Evolutionary conservation across 2,797 vertebrate species (phyloP), one percentile per base, ranked within the genome.

Genomic region (Oreochromis grahami): DNA sequence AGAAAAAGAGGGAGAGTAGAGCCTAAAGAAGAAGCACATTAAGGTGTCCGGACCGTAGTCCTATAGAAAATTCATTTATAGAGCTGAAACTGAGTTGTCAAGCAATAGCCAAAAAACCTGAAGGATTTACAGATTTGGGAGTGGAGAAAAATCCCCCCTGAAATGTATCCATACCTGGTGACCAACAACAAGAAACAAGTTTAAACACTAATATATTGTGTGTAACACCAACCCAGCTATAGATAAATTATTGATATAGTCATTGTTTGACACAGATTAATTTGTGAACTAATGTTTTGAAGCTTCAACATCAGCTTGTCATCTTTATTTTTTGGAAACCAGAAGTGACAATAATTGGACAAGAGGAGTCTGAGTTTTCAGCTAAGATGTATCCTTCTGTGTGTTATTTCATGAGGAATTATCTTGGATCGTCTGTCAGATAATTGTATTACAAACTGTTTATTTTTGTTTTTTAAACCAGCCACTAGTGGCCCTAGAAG

Each of bases 381-480:
- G 10, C 51, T 52, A 21, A 52, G 38, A 41, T 11, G 48, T 19
- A 50, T 50, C 15, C 15, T 19, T 41, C 38, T 50, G 15, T 50
- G 17, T 19, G 15, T 50, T 19, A 19, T 50, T 50, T 50, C 0
- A 43, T 36, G 58, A 12, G 3, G 0, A 63, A 5, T 36, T 15
- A 8, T 4, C 1, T 68, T 15, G 36, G 3, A 10, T 24, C 0
- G 5, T 24, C 63, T 43, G 1, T 9, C 63, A 41, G 19, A 19
- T 60, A 1, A 34, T 11, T 60, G 4, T 1, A 24, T 68, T 68
- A 15, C 19, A 43, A 24, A 3, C 8, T 0, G 21, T 43, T 4
- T 24, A 6, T 10, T 68, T 68, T 15, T 68, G 8, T 14, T 43
- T 43, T 68, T 43, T 43, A 68, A 68, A 68, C n/a, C 63, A 68